Percentiles rank a stretch among this genome's conserved stretches.
These are phyloP conservation scores for Idaea straminata DNA, from an alignment of 2,888 invertebrate species.

Conservation along the genomic window DNA sequence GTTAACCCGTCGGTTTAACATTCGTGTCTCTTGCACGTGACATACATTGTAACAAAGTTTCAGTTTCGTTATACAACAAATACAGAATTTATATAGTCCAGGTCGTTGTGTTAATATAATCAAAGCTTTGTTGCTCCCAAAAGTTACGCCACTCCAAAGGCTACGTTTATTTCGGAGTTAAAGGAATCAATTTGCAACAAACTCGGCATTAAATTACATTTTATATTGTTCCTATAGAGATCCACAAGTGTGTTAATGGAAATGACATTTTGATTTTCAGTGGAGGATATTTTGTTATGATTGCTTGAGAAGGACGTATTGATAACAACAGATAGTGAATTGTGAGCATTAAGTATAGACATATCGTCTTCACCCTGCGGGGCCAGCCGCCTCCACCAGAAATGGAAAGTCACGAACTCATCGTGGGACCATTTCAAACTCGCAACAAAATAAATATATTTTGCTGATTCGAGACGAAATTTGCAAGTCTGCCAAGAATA, in stretches of 20 bases:
- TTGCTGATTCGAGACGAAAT: slow-evolving; percentile 76
- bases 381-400: slow-evolving; percentile 49
- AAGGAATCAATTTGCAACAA: slow-evolving; percentile 6
- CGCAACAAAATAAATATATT: slow-evolving; percentile 77
- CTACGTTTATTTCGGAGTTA: slow-evolving; percentile 11
- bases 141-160: slow-evolving; percentile 10
- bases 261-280: not conserved
- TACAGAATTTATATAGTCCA: slow-evolving; percentile 18
- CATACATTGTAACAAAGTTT: slow-evolving; percentile 55
- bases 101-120: slow-evolving; percentile 15
- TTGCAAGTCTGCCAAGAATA: slow-evolving; percentile 81
- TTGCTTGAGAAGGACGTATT: not conserved
- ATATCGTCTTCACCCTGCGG: slow-evolving; percentile 25
- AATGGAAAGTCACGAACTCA: slow-evolving; percentile 65
- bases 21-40: slow-evolving; percentile 61
- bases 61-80: slow-evolving; percentile 25
- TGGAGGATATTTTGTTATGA: not conserved
- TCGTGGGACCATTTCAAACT: slow-evolving; percentile 61
- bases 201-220: not conserved
- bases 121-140: slow-evolving; percentile 17
- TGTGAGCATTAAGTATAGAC: not conserved
- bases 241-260: not conserved
- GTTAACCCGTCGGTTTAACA: slow-evolving; percentile 39
- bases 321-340: not conserved
- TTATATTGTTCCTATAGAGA: not conserved